Evolutionary conservation across 2,797 vertebrate genomes (phyloP).

Genomic region (Sebastes dallii): DNA sequence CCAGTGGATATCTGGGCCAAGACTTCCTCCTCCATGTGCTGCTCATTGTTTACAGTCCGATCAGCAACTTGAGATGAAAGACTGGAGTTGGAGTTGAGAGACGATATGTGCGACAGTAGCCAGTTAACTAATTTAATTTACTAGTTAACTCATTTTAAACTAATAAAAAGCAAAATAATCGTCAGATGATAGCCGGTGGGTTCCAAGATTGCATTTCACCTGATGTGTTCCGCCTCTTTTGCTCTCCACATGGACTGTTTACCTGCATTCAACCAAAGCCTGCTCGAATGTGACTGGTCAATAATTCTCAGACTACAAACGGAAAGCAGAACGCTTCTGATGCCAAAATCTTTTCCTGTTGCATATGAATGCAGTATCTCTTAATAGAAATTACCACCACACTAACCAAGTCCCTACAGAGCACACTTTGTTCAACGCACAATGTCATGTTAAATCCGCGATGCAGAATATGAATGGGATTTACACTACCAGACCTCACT

Average conservation of each 20-base stretch:
- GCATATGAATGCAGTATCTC: background rate
- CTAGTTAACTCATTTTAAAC: no score
- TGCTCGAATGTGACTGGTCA: background rate
- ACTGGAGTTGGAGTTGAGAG: no score
- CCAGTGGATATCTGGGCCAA: no score
- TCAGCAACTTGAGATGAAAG: no score
- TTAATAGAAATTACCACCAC: background rate
- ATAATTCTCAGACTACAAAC: background rate
- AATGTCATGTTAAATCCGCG: background rate
- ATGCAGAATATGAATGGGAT: no score
- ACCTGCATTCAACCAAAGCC: background rate
- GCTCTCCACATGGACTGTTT: background rate
- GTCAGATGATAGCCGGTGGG: no score
- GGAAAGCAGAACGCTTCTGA: fast-evolving
- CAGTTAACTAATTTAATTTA: no score
- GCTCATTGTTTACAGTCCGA: no score
- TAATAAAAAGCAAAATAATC: no score
- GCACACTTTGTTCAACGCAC: background rate
- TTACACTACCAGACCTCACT: no score
- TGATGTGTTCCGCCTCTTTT: background rate
- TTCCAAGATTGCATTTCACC: background rate
- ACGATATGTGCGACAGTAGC: no score
- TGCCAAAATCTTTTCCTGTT: background rate
- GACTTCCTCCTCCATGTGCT: no score
- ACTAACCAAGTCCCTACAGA: background rate